Conservation (phyloP, 1,140 invertebrate species). For the Platorchestia sp. region DNA sequence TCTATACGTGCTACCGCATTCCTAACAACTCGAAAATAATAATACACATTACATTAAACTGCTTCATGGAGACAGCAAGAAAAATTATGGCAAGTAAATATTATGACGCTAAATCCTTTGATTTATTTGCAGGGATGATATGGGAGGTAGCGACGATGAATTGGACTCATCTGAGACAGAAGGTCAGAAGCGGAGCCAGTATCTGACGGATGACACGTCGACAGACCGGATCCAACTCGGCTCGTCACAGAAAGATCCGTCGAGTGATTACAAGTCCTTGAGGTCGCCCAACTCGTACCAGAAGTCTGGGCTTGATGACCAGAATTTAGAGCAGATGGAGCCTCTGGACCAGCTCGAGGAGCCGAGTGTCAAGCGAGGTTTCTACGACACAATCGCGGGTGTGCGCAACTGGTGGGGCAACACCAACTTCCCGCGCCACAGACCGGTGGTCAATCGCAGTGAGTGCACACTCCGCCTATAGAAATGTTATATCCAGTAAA, state of each 20-base stretch:
- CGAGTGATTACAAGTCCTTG: slow-evolving; percentile 25
- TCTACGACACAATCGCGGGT: slow-evolving; percentile 48
- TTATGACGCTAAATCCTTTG: background rate
- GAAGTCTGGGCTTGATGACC: background rate
- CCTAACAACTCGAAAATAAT: too few species aligned
- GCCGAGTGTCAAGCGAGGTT: slow-evolving; percentile 36
- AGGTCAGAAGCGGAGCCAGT: slow-evolving; percentile 23
- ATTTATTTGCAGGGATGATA: background rate
- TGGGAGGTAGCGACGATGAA: background rate
- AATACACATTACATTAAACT: background rate
- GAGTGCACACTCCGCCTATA: background rate
- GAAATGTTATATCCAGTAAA: background rate
- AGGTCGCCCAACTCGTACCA: background rate
- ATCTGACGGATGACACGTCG: background rate
- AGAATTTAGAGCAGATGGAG: slow-evolving; percentile 30
- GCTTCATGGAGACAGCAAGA: background rate
- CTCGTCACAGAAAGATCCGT: background rate
- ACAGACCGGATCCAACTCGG: slow-evolving; percentile 5
- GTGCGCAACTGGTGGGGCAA: slow-evolving; percentile 59
- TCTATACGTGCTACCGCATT: too few species aligned
- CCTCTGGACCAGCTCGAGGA: slow-evolving; percentile 30
- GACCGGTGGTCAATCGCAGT: slow-evolving; percentile 51
- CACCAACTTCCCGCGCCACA: slow-evolving; percentile 13
- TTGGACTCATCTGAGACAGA: slow-evolving; percentile 21
- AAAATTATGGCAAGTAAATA: background rate